Conservation (phyloP, 64 coral and sea anemone species). For the Porites lutea region DNA sequence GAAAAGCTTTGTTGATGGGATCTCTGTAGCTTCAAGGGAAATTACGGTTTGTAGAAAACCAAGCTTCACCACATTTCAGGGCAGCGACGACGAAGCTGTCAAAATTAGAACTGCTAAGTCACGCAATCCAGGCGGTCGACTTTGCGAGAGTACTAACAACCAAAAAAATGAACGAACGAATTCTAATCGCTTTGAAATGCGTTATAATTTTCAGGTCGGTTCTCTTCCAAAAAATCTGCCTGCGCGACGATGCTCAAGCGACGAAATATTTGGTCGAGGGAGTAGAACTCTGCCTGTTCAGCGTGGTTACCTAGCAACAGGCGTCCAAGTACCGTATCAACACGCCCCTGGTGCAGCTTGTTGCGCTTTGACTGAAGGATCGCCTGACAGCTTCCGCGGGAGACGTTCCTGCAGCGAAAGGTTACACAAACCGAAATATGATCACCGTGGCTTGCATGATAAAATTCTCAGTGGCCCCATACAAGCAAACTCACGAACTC, state of each 20-base stretch:
- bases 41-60: constrained; percentile 14
- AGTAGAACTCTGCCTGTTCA: not conserved
- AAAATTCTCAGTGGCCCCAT: not conserved
- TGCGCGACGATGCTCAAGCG: constrained; percentile 6
- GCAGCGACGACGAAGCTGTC: constrained; percentile 9
- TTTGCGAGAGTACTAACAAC: not conserved
- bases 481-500: not conserved
- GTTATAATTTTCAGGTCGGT: not conserved
- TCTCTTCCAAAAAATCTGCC: not conserved
- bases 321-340: not conserved
- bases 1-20: not conserved
- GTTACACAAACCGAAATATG: not conserved
- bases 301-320: not conserved
- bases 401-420: not conserved
- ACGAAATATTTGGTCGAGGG: not conserved
- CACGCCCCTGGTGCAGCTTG: not conserved
- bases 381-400: not conserved
- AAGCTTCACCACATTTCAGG: constrained; percentile 59
- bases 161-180: not conserved
- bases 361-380: not conserved
- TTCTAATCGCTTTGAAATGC: constrained; percentile 6
- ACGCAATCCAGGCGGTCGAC: not conserved
- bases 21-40: constrained; percentile 29
- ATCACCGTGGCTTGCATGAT: not conserved
- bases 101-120: not conserved